phyloP scores from a whole-genome alignment of 2,797 vertebrate genomes.

The Channallabes apus region DNA sequence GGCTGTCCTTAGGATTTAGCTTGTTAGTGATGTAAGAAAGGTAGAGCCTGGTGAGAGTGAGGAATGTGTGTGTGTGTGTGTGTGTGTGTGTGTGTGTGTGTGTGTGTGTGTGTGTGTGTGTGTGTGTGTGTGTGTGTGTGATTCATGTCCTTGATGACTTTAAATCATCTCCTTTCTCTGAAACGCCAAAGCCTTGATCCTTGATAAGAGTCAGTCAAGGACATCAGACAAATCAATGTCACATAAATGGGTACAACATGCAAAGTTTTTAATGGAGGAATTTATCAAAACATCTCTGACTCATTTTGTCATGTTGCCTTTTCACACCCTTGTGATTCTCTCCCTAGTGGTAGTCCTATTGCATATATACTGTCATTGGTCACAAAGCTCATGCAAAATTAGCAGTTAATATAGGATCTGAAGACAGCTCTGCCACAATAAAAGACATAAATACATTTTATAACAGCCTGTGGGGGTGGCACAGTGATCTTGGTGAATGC shows the following conservation, averaged over 20 bases:
- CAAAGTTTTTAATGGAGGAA: not conserved
- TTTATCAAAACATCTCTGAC: not conserved
- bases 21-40: constrained; percentile 16
- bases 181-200: constrained; percentile 60
- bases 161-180: constrained; percentile 56
- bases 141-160: constrained; percentile 55
- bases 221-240: constrained; percentile 41
- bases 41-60: constrained; percentile 28
- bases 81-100: too few relatives aligned
- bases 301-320: not conserved
- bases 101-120: too few relatives aligned
- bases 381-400: not conserved
- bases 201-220: constrained; percentile 62
- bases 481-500: not conserved
- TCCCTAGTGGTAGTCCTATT: not conserved
- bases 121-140: constrained; percentile 14
- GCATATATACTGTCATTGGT: not conserved
- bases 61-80: constrained; percentile 37
- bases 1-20: not conserved
- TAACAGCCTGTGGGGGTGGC: not conserved
- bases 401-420: not conserved
- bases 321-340: not conserved
- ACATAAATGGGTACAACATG: constrained; percentile 24
- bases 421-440: not conserved
- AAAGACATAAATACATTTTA: not conserved